Conservation (phyloP, 30 jellyfish, hydroid and myxozoan species). For the Pelagia noctiluca region DNA sequence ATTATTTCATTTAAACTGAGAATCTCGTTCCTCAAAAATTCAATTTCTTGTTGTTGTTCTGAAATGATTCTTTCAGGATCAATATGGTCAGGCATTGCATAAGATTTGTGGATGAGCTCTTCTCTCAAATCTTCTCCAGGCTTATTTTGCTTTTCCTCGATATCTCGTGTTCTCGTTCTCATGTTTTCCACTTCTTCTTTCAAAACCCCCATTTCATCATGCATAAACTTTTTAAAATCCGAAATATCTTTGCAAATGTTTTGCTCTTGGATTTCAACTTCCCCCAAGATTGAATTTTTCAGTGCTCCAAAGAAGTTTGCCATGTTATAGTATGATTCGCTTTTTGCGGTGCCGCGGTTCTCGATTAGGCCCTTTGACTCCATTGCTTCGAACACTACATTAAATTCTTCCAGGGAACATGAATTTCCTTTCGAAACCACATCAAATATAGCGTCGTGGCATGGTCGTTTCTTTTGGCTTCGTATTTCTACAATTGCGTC, state of each 20-base stretch:
- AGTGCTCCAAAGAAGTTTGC: slow-evolving; percentile 43
- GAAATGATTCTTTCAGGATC: slow-evolving; percentile 20
- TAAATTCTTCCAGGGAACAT: slow-evolving; percentile 12
- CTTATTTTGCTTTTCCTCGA: neutral
- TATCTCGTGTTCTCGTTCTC: neutral
- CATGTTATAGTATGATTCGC: slow-evolving; percentile 31
- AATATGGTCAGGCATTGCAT: too few species aligned
- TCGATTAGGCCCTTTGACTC: slow-evolving; percentile 50
- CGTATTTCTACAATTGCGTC: slow-evolving; percentile 46
- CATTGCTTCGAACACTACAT: slow-evolving; percentile 23
- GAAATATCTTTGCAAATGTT: slow-evolving; percentile 22
- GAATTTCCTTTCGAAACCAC: slow-evolving; percentile 28
- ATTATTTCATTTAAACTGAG: slow-evolving; percentile 26
- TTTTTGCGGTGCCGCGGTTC: slow-evolving; percentile 33
- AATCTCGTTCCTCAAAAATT: slow-evolving; percentile 33
- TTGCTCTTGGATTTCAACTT: slow-evolving; percentile 20
- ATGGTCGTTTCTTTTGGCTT: slow-evolving; percentile 34
- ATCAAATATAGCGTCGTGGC: slow-evolving; percentile 18
- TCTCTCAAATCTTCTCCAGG: too few species aligned
- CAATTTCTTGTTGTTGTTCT: slow-evolving; percentile 39
- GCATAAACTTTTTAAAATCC: slow-evolving; percentile 29
- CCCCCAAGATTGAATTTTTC: slow-evolving; percentile 27
- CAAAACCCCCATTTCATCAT: slow-evolving; percentile 11
- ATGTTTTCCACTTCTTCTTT: neutral
- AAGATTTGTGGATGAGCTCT: too few species aligned